Evolutionary conservation across 2,113 vertebrate species (phyloP).

Genomic region (Mionectes macconnelli): DNA sequence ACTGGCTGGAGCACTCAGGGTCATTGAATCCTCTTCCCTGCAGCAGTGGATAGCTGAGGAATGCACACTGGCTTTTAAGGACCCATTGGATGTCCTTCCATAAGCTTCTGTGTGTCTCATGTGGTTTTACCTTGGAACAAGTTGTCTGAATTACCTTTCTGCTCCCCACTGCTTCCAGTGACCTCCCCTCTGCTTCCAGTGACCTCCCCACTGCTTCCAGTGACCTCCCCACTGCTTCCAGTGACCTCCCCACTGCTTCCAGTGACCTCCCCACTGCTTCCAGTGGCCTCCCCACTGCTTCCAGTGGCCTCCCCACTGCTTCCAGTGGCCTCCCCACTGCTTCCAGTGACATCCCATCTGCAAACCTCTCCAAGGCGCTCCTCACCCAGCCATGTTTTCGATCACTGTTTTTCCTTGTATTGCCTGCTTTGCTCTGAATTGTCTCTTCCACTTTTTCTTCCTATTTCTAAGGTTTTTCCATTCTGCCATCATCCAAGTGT

Average conservation of each 20-base stretch:
- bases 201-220: background rate
- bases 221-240: background rate
- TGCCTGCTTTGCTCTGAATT: background rate
- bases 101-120: background rate
- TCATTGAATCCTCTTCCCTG: background rate
- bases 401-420: background rate
- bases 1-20: background rate
- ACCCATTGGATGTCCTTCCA: background rate
- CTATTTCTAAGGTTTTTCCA: background rate
- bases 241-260: background rate
- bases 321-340: too few species aligned
- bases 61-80: background rate
- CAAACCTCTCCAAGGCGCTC: background rate
- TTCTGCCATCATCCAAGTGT: background rate
- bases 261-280: background rate
- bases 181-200: background rate
- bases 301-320: background rate
- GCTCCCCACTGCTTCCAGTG: background rate
- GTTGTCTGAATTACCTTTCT: background rate
- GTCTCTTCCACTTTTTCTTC: background rate
- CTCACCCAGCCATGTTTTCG: background rate
- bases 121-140: background rate
- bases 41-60: background rate
- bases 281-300: background rate
- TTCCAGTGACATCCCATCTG: background rate